Conservation (phyloP, 1,140 invertebrate genomes). For the Drosophila truncata region DNA sequence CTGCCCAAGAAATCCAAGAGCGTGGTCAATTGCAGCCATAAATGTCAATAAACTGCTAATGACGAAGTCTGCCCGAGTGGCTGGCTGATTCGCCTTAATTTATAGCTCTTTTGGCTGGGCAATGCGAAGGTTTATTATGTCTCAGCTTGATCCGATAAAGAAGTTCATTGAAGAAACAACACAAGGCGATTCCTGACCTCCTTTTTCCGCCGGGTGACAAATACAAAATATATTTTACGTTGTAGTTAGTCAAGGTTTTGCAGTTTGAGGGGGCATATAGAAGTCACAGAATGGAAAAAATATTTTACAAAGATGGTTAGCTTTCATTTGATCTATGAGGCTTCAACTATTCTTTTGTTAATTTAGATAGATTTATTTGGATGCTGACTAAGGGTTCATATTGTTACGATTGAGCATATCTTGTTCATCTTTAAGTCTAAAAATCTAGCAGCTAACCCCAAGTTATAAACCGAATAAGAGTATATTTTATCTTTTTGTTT, state of each 20-base stretch:
- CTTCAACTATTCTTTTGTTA: background rate
- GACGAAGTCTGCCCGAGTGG: constrained; percentile 12
- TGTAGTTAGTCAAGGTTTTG: background rate
- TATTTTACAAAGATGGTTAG: no score
- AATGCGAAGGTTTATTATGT: constrained; percentile 20
- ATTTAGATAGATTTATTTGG: background rate
- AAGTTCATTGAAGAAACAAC: constrained; percentile 29
- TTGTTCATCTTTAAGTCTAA: no score
- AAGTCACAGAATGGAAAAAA: constrained; percentile 1
- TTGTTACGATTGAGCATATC: no score
- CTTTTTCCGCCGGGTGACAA: background rate
- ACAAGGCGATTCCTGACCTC: constrained; percentile 19
- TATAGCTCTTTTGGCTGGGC: constrained; percentile 10
- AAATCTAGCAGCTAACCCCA: background rate
- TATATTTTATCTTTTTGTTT: constrained; percentile 6
- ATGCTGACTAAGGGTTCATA: background rate
- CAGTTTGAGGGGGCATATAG: constrained; percentile 13
- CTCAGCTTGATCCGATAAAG: constrained; percentile 10
- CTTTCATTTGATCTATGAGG: background rate
- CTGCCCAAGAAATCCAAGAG: background rate
- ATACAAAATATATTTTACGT: background rate
- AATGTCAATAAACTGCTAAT: constrained; percentile 24
- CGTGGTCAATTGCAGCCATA: constrained; percentile 18
- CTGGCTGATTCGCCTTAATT: constrained; percentile 11
- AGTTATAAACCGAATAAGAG: no score